Evolutionary conservation across 2,888 invertebrate species (phyloP), one percentile per base, ranked within the genome.

Genomic region (Harpalus rubripes): DNA sequence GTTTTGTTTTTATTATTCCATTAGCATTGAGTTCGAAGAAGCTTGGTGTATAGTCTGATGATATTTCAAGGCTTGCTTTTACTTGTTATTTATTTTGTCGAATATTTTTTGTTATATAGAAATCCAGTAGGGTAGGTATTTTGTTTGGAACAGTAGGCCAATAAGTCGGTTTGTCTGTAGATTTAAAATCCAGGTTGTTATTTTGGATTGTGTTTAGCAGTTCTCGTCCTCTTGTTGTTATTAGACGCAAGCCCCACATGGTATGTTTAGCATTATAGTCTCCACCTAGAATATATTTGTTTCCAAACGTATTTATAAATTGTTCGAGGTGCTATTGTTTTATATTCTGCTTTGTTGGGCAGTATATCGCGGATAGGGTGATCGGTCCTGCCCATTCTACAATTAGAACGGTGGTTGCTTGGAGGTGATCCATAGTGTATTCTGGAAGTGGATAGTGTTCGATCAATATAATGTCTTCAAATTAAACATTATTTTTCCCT

Each of bases 251-350:
- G 7, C 15, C 16, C 59, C 79, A 80, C 12, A n/a, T 61, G 0
- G 61, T 32, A 15, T 80, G 78, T 12, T 78, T 52, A 5, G 79
- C 79, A 15, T 80, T 80, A n/a, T 58, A 80, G 39, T 80, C 79
- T 12, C 79, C 4, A 59, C 59, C 6, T 61, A 59, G 6, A 80
- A 39, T n/a, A n/a, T n/a, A n/a, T n/a, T n/a, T n/a, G n/a, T n/a
- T n/a, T n/a, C n/a, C n/a, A n/a, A n/a, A n/a, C 32, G 58, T 80
- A n/a, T n/a, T 61, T 59, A 80, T 7, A 59, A 80, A 80, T 8
- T 80, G 79, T 80, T 80, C 79, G 32, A 80, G 59, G 22, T 80
- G 22, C 10, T 80, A 32, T 80, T 80, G 16, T 80, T 80, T 80
- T 6, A 80, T 80, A 15, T 61, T 58, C 8, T 59, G 68, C 8